These are phyloP conservation scores for Drosophila greeni DNA, from an alignment of 2,888 invertebrate genomes.

Conservation along the genomic window DNA sequence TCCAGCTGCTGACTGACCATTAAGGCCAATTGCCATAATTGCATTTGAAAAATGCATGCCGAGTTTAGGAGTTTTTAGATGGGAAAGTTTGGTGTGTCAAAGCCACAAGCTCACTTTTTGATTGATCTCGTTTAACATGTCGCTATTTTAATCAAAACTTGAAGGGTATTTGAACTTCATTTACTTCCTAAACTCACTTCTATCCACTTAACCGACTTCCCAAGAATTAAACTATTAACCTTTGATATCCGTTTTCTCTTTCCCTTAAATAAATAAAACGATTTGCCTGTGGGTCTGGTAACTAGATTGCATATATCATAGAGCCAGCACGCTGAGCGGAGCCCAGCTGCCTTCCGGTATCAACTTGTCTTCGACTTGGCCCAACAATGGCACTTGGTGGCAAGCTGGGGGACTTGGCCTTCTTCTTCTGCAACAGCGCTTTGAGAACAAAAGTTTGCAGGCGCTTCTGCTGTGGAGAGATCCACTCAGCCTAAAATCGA, in stretches of 20 bases:
- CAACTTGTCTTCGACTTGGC: slow-evolving; percentile 49
- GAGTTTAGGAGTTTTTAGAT: background rate
- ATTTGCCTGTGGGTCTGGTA: slow-evolving; percentile 10
- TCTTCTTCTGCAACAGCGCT: slow-evolving; percentile 39
- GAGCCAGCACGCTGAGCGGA: slow-evolving; percentile 7
- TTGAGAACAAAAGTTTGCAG: slow-evolving; percentile 38
- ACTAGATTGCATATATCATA: slow-evolving; percentile 36
- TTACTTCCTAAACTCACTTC: too few relatives aligned
- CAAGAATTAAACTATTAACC: slow-evolving; percentile 3
- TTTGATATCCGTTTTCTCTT: background rate
- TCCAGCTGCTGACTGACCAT: slow-evolving; percentile 12
- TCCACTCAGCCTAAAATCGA: slow-evolving; percentile 39
- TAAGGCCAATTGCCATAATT: slow-evolving; percentile 56
- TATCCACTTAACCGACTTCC: background rate
- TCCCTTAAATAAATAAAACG: slow-evolving; percentile 21
- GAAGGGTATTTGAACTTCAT: too few relatives aligned
- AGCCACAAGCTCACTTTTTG: background rate
- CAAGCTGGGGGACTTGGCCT: slow-evolving; percentile 47
- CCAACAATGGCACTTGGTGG: slow-evolving; percentile 59
- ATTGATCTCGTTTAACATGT: background rate
- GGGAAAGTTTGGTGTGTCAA: too few relatives aligned
- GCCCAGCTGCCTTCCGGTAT: slow-evolving; percentile 24
- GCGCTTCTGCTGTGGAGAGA: slow-evolving; percentile 18
- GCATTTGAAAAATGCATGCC: slow-evolving; percentile 24
- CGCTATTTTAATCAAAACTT: too few relatives aligned